phyloP scores from a whole-genome alignment of 2,888 invertebrate species.

The Dynastes grantii region DNA sequence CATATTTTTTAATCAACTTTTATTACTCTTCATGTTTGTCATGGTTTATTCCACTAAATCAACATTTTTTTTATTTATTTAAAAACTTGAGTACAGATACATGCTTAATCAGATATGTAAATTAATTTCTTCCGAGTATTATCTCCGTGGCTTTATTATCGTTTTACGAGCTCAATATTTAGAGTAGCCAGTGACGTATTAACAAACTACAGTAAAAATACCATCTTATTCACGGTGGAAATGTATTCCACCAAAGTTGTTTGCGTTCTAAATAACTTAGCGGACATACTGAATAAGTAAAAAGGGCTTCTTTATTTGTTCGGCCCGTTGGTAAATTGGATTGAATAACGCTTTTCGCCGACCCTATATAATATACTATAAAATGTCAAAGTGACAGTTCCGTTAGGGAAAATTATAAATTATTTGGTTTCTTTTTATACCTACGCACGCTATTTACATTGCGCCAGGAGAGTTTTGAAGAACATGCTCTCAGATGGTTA shows the following conservation, averaged over 20 bases:
- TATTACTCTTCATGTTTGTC: too few relatives aligned
- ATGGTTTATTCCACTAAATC: too few relatives aligned
- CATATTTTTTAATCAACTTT: too few relatives aligned
- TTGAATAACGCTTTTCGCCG: conserved; percentile 1
- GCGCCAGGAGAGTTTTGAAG: background rate
- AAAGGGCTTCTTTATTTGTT: conserved; percentile 24
- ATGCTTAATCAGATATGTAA: too few relatives aligned
- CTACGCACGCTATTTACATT: conserved; percentile 17
- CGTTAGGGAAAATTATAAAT: conserved; percentile 40
- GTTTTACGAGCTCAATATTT: too few relatives aligned
- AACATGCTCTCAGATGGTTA: background rate
- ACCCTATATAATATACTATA: conserved; percentile 35
- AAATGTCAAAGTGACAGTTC: conserved; percentile 40
- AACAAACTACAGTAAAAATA: too few relatives aligned
- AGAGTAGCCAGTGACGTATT: too few relatives aligned
- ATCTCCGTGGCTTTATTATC: too few relatives aligned
- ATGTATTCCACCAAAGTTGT: background rate
- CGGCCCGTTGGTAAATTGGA: conserved; percentile 12
- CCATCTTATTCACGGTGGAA: too few relatives aligned
- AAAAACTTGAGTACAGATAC: too few relatives aligned
- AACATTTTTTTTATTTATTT: too few relatives aligned
- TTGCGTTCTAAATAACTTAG: conserved; percentile 19
- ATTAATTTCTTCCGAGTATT: too few relatives aligned
- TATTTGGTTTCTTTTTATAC: conserved; percentile 36
- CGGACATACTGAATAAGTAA: conserved; percentile 22